Conservation (phyloP, 2,797 vertebrate species). For the Galago senegalensis region DNA sequence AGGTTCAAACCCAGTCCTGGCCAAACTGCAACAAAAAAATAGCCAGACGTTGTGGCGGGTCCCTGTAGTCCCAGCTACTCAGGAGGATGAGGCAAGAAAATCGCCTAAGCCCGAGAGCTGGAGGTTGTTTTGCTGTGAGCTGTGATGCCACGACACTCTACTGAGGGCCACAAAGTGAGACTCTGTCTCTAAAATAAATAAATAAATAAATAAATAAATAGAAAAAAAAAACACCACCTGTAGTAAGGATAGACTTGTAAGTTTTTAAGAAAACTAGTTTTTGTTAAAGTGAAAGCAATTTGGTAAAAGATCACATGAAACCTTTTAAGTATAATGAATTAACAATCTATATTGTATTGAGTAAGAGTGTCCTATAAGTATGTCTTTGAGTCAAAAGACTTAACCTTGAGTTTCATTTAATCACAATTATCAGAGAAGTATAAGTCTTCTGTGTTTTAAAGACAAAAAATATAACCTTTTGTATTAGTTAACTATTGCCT, state of each 20-base stretch:
- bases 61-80: too few species aligned
- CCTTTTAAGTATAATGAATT: constrained; percentile 39
- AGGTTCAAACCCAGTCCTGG: too few species aligned
- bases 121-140: too few species aligned
- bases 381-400: constrained; percentile 20
- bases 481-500: constrained; percentile 20
- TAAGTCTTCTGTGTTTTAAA: constrained; percentile 46
- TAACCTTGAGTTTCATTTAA: constrained; percentile 39
- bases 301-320: constrained; percentile 19
- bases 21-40: too few species aligned
- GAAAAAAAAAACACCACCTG: background rate
- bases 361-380: background rate
- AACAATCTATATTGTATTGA: constrained; percentile 34
- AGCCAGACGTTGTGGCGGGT: too few species aligned
- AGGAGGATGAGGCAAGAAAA: too few species aligned
- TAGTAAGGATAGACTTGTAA: background rate
- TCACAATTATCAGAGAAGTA: background rate
- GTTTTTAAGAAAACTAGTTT: constrained; percentile 53
- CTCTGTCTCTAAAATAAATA: too few species aligned
- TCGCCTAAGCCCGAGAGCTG: too few species aligned
- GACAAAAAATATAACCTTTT: background rate
- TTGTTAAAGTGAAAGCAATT: constrained; percentile 49
- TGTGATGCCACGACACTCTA: too few species aligned
- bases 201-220: too few species aligned
- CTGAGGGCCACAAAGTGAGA: too few species aligned